Evolutionary conservation across 2,113 vertebrate genomes (phyloP).

Genomic region (Dasyornis broadbenti): DNA sequence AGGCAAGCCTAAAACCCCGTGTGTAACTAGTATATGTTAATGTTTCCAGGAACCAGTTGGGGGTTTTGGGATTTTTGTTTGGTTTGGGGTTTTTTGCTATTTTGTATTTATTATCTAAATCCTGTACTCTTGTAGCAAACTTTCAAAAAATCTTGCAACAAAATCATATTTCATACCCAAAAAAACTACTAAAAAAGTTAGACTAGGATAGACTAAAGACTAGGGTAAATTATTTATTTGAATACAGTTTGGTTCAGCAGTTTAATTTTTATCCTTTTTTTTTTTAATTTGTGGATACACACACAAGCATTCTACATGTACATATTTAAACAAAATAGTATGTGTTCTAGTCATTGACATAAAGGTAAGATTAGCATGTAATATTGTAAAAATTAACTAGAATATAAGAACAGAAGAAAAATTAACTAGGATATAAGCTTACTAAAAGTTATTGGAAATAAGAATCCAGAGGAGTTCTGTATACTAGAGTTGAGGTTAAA

Average conservation of each 20-base stretch:
- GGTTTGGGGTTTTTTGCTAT: not conserved
- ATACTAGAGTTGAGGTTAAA: not conserved
- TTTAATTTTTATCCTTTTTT: not conserved
- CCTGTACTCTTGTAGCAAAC: not conserved
- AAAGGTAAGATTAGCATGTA: not conserved
- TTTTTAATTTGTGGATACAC: not conserved
- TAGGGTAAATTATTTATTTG: not conserved
- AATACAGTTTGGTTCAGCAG: not conserved
- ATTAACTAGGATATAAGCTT: not conserved
- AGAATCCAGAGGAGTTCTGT: not conserved
- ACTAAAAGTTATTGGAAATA: not conserved
- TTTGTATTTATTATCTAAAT: not conserved
- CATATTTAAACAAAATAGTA: not conserved
- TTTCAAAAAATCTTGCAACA: not conserved
- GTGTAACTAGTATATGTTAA: not conserved
- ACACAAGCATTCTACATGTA: too few relatives aligned
- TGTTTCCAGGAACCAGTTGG: not conserved
- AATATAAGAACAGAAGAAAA: not conserved
- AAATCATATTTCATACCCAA: not conserved
- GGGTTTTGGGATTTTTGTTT: not conserved
- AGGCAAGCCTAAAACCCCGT: not conserved
- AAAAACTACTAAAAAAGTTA: not conserved
- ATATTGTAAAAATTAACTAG: not conserved
- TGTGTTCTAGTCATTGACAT: not conserved
- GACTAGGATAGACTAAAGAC: not conserved